Conservation (phyloP, 2,113 vertebrate genomes). For the Myotis davidii region DNA sequence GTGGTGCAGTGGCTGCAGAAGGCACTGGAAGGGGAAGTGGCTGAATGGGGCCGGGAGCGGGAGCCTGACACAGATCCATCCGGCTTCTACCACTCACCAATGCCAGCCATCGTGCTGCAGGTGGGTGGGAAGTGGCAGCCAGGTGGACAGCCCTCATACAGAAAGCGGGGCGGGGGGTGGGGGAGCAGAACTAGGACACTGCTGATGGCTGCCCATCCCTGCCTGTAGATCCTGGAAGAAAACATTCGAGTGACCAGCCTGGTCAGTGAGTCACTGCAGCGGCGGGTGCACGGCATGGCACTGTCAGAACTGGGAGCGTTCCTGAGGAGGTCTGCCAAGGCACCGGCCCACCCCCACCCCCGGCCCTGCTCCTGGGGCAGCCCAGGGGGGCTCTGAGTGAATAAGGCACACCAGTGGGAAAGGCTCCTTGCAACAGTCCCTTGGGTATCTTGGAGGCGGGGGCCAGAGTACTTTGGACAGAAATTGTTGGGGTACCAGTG, state of each 20-base stretch:
- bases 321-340: conserved; percentile 89
- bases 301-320: conserved; percentile 93
- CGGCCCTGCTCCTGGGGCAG: neutral
- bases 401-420: neutral
- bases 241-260: conserved; percentile 91
- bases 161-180: neutral
- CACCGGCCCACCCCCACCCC: neutral
- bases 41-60: conserved; percentile 94
- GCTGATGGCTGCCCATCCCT: conserved; percentile 24
- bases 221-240: conserved; percentile 93
- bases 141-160: neutral
- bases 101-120: conserved; percentile 95
- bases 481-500: neutral
- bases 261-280: conserved; percentile 89
- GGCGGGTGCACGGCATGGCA: conserved; percentile 92
- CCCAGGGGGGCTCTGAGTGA: neutral
- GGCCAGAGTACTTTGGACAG: neutral
- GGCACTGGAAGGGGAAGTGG: conserved; percentile 93
- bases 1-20: conserved; percentile 96
- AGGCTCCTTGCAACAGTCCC: neutral
- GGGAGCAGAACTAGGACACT: neutral
- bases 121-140: conserved; percentile 78
- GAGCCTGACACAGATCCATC: conserved; percentile 94
- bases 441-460: conserved; percentile 25
- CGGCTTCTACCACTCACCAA: conserved; percentile 95